Evolutionary conservation across 2,113 vertebrate species (phyloP), one percentile per base, ranked within the genome.

Genomic region (Chlorodrepanis virens): DNA sequence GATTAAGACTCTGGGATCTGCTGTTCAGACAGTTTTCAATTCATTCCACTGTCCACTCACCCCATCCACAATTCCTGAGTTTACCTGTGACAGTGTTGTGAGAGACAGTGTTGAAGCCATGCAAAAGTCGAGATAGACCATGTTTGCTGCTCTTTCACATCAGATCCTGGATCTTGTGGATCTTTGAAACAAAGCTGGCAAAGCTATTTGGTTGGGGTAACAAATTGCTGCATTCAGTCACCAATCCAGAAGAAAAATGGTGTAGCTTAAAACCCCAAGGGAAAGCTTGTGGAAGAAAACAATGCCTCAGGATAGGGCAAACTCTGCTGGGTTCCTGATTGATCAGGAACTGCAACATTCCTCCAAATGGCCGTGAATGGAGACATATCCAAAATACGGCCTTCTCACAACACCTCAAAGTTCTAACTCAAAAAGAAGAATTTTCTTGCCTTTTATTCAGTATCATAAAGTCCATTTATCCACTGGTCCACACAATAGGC

Each of bases 91-190:
- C 5, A 18, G 7, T n/a, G 15, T 21, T 67, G 70, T 76, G 83
- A 31, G 60, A 49, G 42, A 35, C 29, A 57, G 13, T 22, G 17
- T 37, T 44, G 37, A 44, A 52, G 21, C 31, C 9, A 8, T 42
- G 33, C 9, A 52, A 3, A 60, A 86, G 6, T 31, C 0, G 2
- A 35, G 52, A 18, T 4, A 21, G 21, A 42, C 31, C 10, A 3
- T 17, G 31, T 35, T 59, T 14, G 6, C 44, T 86, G 31, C 25
- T 68, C 44, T 50, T 86, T 44, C 17, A 44, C 45, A 59, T 77
- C 37, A 37, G 11, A 14, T 59, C 33, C 53, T 59, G 53, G 11
- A 27, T 86, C 61, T 40, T 44, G 17, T 59, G 37, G 8, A 35
- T 35, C 35, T 35, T 31, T 37, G 53, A 33, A 67, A 42, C 27